Base-by-base conservation (phyloP, 2,888 invertebrate genomes). In the Ichneumon xanthorius region DNA sequence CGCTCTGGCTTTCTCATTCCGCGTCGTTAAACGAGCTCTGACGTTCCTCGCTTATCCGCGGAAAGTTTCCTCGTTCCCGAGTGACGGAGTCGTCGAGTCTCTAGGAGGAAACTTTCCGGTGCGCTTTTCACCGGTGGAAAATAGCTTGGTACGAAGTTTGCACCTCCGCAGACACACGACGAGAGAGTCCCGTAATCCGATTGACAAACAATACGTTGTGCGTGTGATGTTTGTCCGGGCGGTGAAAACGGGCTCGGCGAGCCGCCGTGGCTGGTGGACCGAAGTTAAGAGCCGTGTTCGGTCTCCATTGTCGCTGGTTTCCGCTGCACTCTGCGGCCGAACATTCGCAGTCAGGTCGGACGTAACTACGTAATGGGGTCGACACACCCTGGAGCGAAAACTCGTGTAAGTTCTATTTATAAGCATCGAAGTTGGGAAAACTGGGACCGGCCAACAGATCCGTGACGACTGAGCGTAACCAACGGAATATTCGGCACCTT, bases 401-500 rank as follows among this genome's bases (percentile, higher is more conserved):
- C 30, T 63, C 33, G 61, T 63, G 26, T 63, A 30, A 33, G 16
- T 30, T 16, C 61, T 63, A 63, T 58, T 58, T 58, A 58, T 58
- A 58, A 58, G 3, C 26, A 11, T 14, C 22, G 26, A 11, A 58
- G 22, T 58, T 58, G 26, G 22, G 58, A 58, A 58, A 58, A 26
- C 58, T 22, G 22, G 14, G 22, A 58, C 2, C 11, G 4, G 26
- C 11, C 58, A 22, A 55, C 55, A 63, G 30, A 30, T 63, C n/a
- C 16, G 33, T 16, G 4, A 45, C 45, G 30, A 33, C 4, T 33
- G 30, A 30, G 5, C 33, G 16, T 45, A 33, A 16, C 16, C 30
- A 6, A 0, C 33, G 33, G 1, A 53, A 30, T 33, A 26, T 33
- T 33, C 26, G 33, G 16, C 30, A 63, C 33, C 11, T 26, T 11